These are phyloP conservation scores for Schrankia costaestrigalis DNA, from an alignment of 2,888 invertebrate genomes.

Conservation along the genomic window DNA sequence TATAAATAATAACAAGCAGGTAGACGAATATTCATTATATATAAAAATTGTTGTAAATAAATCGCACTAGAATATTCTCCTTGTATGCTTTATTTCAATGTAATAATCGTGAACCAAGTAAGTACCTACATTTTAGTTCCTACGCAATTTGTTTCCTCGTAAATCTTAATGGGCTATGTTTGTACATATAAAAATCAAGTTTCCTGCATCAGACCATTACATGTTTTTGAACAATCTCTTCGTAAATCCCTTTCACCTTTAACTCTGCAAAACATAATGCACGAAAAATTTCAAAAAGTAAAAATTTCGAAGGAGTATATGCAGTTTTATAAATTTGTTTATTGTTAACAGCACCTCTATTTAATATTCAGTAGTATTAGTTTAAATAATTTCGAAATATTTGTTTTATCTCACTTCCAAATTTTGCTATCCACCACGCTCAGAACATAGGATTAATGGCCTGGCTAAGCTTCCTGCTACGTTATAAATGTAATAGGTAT, in stretches of 20 bases:
- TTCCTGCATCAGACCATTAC: neutral
- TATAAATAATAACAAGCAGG: constrained; percentile 62
- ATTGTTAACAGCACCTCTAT: constrained; percentile 22
- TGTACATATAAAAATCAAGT: neutral
- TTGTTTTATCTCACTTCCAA: constrained; percentile 20
- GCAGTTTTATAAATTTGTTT: constrained; percentile 17
- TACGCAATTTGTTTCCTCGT: constrained; percentile 42
- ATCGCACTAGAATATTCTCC: constrained; percentile 34
- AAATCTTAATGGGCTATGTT: constrained; percentile 13
- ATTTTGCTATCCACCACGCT: constrained; percentile 46
- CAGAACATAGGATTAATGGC: constrained; percentile 39
- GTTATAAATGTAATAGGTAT: constrained; percentile 12
- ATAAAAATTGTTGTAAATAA: constrained; percentile 45
- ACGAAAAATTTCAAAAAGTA: constrained; percentile 16
- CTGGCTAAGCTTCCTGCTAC: constrained; percentile 51
- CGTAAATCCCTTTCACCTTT: constrained; percentile 2
- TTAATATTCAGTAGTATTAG: constrained; percentile 23
- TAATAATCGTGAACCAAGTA: constrained; percentile 19
- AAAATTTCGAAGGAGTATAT: constrained; percentile 27
- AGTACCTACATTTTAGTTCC: too few species aligned
- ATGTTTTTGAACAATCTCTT: too few species aligned
- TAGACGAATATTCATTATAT: constrained; percentile 60
- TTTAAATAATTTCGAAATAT: constrained; percentile 9
- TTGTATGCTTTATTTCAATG: constrained; percentile 35
- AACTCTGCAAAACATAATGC: constrained; percentile 4